Evolutionary conservation across 2,888 invertebrate genomes (phyloP), one percentile per base, ranked within the genome.

Genomic region (Nomada fabriciana): DNA sequence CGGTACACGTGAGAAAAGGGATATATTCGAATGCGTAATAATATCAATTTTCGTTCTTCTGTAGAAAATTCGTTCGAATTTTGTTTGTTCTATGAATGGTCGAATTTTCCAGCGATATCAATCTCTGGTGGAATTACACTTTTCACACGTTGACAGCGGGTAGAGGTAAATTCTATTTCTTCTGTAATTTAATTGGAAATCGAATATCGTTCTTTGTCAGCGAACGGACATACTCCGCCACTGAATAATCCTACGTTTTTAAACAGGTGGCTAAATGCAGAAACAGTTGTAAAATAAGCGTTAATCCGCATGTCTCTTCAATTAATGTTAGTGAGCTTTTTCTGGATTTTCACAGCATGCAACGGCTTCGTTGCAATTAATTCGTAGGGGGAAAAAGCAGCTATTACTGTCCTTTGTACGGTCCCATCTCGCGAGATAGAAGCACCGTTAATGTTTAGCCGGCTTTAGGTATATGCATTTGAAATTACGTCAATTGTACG

Each of bases 301-400:
- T 59, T 76, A 55, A 69, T 63, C 15, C 23, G 52, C n/a, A 42
- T 50, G 23, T 23, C 50, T 23, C 29, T 29, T 50, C 20, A 20
- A 5, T 15, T 23, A n/a, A 55, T 23, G 65, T 72, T 67, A 72
- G 47, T 43, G 25, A 76, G 59, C 15, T 61, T 61, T 23, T 13
- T 23, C 11, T 2, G 9, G 20, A 15, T 15, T 68, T 42, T 55
- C 53, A 4, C 13, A 43, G 25, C n/a, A 1, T 18, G 36, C 3
- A 18, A 1, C 60, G 2, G 18, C 13, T 0, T 36, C 36, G 36
- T 36, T 5, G 47, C 3, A 15, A n/a, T 52, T 2, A 52, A 53
- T 36, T 36, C 42, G 23, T 13, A 10, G 20, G 20, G n/a, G 2
- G 47, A 70, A 55, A 18, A 47, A 47, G 15, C 29, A 5, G 13